Percentiles rank a stretch among this genome's conserved stretches.
Evolutionary conservation across 2,888 invertebrate species (phyloP).

Genomic region (Drosophila melanosoma): DNA sequence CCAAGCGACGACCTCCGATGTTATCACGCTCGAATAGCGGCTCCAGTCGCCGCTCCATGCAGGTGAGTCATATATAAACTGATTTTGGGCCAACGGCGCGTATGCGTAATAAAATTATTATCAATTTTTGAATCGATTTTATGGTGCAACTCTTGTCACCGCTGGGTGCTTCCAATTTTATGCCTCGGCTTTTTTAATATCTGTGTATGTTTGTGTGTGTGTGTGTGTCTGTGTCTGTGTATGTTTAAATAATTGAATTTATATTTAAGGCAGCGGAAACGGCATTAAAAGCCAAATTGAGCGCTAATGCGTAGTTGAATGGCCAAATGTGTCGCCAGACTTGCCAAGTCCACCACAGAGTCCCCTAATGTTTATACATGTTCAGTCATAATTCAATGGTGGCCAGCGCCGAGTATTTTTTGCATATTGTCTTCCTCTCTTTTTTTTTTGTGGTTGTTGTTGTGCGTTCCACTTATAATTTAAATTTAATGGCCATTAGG

Average conservation of each 20-base stretch:
- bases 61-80: conserved; percentile 86
- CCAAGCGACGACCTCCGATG: conserved; percentile 95
- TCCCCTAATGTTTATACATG: conserved; percentile 45
- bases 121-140: conserved; percentile 70
- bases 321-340: conserved; percentile 63
- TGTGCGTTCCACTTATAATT: conserved; percentile 58
- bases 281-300: conserved; percentile 80
- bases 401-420: conserved; percentile 31
- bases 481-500: conserved; percentile 80
- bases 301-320: conserved; percentile 51
- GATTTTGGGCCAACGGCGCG: conserved; percentile 40
- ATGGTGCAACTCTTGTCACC: conserved; percentile 39
- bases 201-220: conserved; percentile 11
- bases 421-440: conserved; percentile 24
- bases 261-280: conserved; percentile 70
- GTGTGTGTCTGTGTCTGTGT: conserved; percentile 31
- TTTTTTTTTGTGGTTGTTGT: conserved; percentile 12
- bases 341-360: conserved; percentile 3
- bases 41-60: conserved; percentile 94
- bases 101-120: conserved; percentile 76
- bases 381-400: conserved; percentile 5
- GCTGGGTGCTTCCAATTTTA: conserved; percentile 52
- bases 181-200: conserved; percentile 3
- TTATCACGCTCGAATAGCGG: conserved; percentile 95
- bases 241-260: conserved; percentile 69